These are phyloP conservation scores for Thaumatotibia leucotreta DNA, from an alignment of 1,140 invertebrate genomes.

Conservation along the genomic window DNA sequence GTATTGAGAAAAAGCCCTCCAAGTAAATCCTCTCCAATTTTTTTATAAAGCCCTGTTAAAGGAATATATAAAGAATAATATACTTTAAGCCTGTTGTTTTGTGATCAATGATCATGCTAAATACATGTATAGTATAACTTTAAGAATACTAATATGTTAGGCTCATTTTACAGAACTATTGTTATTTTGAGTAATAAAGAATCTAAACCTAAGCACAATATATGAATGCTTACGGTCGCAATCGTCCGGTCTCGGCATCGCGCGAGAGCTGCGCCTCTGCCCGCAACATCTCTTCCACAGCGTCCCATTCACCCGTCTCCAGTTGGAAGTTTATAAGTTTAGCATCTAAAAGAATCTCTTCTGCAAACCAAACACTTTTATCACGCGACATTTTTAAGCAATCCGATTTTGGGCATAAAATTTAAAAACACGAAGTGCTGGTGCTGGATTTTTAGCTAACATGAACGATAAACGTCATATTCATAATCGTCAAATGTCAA, in stretches of 20 bases:
- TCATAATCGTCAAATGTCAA: neutral
- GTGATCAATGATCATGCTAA: too few species aligned
- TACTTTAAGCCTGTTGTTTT: too few species aligned
- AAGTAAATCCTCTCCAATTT: too few species aligned
- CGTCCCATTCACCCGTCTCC: slow-evolving; percentile 72
- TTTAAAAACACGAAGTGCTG: neutral
- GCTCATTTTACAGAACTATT: too few species aligned
- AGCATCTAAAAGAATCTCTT: slow-evolving; percentile 73
- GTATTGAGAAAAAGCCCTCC: too few species aligned
- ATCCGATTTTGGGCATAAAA: neutral
- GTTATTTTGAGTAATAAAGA: too few species aligned
- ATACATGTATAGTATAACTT: too few species aligned
- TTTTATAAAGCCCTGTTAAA: too few species aligned
- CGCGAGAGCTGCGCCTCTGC: slow-evolving; percentile 70
- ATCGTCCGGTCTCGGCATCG: slow-evolving; percentile 71
- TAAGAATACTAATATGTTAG: too few species aligned
- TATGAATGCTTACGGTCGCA: slow-evolving; percentile 59
- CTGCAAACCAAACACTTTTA: slow-evolving; percentile 75
- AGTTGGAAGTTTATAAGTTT: slow-evolving; percentile 73
- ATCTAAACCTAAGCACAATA: slow-evolving; percentile 1
- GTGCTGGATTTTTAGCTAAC: slow-evolving; percentile 16
- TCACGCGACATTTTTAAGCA: slow-evolving; percentile 67
- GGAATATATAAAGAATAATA: too few species aligned
- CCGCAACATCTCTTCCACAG: slow-evolving; percentile 73
- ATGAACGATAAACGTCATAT: too few species aligned